Conservation (phyloP, 2,113 vertebrate species). For the Rafetus swinhoei region DNA sequence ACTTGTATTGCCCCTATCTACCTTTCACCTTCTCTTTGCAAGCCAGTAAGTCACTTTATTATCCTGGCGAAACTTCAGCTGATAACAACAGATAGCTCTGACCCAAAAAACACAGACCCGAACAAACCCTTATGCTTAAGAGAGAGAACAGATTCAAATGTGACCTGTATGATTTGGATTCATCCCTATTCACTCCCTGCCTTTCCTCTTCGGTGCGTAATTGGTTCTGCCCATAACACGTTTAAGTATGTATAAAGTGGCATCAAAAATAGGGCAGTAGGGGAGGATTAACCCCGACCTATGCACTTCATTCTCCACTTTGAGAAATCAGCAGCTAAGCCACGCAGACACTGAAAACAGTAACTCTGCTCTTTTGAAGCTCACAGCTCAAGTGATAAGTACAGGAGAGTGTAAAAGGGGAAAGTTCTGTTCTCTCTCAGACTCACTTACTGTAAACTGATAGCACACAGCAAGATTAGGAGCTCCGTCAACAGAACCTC, state of each 20-base stretch:
- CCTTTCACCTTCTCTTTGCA: too few species aligned
- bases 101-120: neutral
- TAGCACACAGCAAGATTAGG: conserved; percentile 1
- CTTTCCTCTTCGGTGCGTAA: neutral
- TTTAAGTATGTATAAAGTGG: neutral
- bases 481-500: conserved; percentile 34
- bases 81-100: neutral
- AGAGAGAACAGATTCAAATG: neutral
- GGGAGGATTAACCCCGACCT: fast-evolving
- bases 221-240: neutral
- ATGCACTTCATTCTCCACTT: fast-evolving
- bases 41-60: neutral
- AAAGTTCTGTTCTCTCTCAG: neutral
- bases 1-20: neutral
- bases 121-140: neutral
- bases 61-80: neutral
- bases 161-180: fast-evolving
- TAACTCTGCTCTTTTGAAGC: fast-evolving
- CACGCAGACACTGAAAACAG: fast-evolving
- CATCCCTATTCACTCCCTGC: neutral
- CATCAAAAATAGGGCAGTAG: neutral
- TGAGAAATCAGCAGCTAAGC: neutral
- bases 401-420: fast-evolving
- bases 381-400: neutral
- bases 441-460: neutral